Evolutionary conservation across 2,888 invertebrate species (phyloP).

Genomic region (Hyposoter dolosus): DNA sequence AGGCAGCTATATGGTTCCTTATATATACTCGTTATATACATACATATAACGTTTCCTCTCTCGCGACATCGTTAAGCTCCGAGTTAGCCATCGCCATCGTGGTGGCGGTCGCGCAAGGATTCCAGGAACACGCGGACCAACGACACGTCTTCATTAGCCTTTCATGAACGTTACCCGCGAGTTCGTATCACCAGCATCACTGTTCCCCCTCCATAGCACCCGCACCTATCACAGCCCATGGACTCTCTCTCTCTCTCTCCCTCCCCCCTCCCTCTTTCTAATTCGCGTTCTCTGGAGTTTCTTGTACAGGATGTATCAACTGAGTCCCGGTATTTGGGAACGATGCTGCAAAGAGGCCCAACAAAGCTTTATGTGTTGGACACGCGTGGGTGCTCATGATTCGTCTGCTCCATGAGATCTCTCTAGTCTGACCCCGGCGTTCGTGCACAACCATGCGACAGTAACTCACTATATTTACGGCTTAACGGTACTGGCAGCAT

Average conservation of each 20-base stretch:
- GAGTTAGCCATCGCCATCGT: conserved; percentile 63
- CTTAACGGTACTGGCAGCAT: background rate
- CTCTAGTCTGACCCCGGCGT: conserved; percentile 41
- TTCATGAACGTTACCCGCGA: conserved; percentile 80
- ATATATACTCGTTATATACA: background rate
- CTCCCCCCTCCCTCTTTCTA: conserved; percentile 2
- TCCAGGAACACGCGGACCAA: conserved; percentile 79
- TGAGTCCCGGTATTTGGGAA: conserved; percentile 25
- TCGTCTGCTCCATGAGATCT: conserved; percentile 27
- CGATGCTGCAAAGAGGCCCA: conserved; percentile 24
- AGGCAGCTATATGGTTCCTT: background rate
- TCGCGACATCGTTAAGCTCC: conserved; percentile 69
- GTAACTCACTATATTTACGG: conserved; percentile 15
- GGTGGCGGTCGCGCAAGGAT: conserved; percentile 73
- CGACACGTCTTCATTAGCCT: conserved; percentile 83
- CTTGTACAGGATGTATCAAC: conserved; percentile 6
- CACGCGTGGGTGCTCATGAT: conserved; percentile 59
- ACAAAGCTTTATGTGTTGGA: conserved; percentile 2
- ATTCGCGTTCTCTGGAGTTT: conserved; percentile 22
- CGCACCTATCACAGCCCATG: background rate
- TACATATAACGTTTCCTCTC: conserved; percentile 21
- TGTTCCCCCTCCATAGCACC: conserved; percentile 8
- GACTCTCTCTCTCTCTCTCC: background rate
- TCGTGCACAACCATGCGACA: conserved; percentile 39
- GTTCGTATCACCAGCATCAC: conserved; percentile 50